Base-by-base conservation (phyloP, 1,140 invertebrate genomes). In the Scaptomyza graminum region DNA sequence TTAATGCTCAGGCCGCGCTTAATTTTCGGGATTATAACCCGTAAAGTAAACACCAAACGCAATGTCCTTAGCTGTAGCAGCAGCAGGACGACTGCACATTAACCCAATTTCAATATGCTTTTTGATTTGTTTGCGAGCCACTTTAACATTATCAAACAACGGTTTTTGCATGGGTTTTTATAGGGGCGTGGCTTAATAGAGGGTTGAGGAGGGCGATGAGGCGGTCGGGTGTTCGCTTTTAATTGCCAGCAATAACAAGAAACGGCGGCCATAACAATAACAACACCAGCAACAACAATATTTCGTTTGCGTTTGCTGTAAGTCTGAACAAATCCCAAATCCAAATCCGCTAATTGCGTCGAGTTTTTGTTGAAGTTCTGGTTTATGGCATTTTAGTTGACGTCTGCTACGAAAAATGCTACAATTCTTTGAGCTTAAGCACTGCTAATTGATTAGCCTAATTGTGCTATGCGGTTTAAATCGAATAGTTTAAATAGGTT, bases 51-150 rank as follows among this genome's bases (percentile, higher is more conserved):
- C 82, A 79, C 56, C 57, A 70, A 68, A 68, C 74, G 70, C 63
- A 90, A 57, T 74, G 87, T 82, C 78, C 72, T 78, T 76, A 85
- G 70, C 76, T 64, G 46, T 44, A 57, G 51, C 56, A 55, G n/a
- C 44, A 44, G 57, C 41, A 46, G 28, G 60, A 28, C 64, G 52
- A 55, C 62, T 74, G 81, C 76, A 87, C 82, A 87, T 90, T 90
- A 90, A 87, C 87, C 87, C 87, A 90, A 90, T 90, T 90, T 83
- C 87, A 90, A 90, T 87, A 90, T 88, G 83, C 84, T 88, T 88
- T 88, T 88, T 88, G 83, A 88, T 88, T 88, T 88, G 83, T 88
- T 88, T 88, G 84, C 69, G 46, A 84, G 83, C 67, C 78, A 90
- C 81, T 90, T 90, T 82, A 90, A 90, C 82, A 87, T 90, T 82